Evolutionary conservation across 1,140 invertebrate species (phyloP), one percentile per base, ranked within the genome.

Genomic region (Dolichoris vasculosae): DNA sequence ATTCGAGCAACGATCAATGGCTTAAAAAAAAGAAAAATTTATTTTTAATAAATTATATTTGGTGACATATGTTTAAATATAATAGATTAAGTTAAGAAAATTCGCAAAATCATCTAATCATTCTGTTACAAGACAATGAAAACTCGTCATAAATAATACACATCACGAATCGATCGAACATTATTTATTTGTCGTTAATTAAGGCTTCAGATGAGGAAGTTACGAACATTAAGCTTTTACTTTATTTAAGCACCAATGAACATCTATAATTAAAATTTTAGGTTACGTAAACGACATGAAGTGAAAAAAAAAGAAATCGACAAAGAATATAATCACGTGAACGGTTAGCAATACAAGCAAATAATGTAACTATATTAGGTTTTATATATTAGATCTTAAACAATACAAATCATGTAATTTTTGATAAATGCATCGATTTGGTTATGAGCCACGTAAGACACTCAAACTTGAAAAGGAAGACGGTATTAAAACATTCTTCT

Each of bases 251-350:
- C 32, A 83, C n/a, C 23, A 46, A 77, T n/a, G 38, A 63, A 6
- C 55, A 59, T 79, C 83, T 84, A 79, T 84, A 84, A 84, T 84
- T 84, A 84, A 55, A 84, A 32, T 84, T 84, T 69, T 78, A 84
- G 83, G 83, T 84, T 84, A 84, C 83, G 76, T 84, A 84, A 84
- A 79, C 32, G 63, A 78, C 15, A 35, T 77, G 40, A 32, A n/a
- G n/a, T 15, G 55, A 20, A 40, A 26, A 38, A 71, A 84, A 79
- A 43, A 84, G 40, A 83, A 83, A 76, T 77, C 13, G 55, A 77
- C 38, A 67, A 51, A 76, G 59, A 84, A 67, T 59, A 35, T 26
- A 84, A 84, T 84, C 73, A 84, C 59, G 59, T 77, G 73, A 78
- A 67, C 38, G 8, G 8, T 4, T 48, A 78, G 38, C 20, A 32